These are phyloP conservation scores for Drymonia ruficornis DNA, from an alignment of 2,888 invertebrate genomes.

Conservation along the genomic window DNA sequence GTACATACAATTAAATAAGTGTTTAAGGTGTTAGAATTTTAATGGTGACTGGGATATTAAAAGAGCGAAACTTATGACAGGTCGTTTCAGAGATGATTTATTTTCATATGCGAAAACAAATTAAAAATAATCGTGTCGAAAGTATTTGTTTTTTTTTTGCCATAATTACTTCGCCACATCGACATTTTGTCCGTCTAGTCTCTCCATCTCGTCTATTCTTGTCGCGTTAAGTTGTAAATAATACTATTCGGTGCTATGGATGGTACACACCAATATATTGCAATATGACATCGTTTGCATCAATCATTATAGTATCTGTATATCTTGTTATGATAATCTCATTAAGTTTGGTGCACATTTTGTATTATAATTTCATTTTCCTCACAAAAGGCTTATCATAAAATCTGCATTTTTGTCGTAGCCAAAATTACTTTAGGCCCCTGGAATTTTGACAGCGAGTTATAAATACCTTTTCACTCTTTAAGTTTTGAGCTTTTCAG, in stretches of 20 bases:
- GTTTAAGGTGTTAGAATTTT: too few species aligned
- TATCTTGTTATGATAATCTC: constrained; percentile 43
- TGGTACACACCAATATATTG: constrained; percentile 44
- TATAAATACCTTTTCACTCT: not conserved
- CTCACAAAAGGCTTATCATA: not conserved
- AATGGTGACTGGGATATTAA: too few species aligned
- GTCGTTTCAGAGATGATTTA: too few species aligned
- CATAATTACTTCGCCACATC: constrained; percentile 63
- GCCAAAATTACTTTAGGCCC: not conserved
- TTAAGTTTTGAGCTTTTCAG: constrained; percentile 16
- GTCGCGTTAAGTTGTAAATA: constrained; percentile 49
- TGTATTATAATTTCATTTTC: constrained; percentile 12
- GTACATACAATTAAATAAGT: too few species aligned
- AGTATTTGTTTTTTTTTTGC: constrained; percentile 38
- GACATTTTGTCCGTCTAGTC: constrained; percentile 65
- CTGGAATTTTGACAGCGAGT: not conserved
- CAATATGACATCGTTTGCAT: constrained; percentile 2
- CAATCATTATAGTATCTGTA: too few species aligned
- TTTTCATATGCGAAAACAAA: too few species aligned
- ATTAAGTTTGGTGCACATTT: constrained; percentile 31
- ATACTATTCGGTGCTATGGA: constrained; percentile 61
- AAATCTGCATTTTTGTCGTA: not conserved
- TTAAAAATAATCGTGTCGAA: too few species aligned
- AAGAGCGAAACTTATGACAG: too few species aligned
- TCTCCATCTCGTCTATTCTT: constrained; percentile 60